Percentiles rank a stretch among this genome's conserved stretches.
phyloP scores from a whole-genome alignment of 2,888 invertebrate genomes.

The Arge pagana region DNA sequence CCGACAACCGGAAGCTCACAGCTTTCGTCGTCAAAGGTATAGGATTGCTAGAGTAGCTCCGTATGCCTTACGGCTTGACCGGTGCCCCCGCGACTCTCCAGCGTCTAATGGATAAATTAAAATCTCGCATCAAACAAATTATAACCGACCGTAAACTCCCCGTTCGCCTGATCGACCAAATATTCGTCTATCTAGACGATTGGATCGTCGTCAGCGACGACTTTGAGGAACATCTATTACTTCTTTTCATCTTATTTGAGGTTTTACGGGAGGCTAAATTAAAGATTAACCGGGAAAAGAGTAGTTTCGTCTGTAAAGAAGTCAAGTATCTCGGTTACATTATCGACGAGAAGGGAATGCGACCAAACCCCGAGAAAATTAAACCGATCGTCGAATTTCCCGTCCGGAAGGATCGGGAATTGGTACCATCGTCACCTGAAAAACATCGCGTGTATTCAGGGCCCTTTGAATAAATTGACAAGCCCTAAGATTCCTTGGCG shows the following conservation, averaged over 20 bases:
- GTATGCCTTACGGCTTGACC: constrained; percentile 30
- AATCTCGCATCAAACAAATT: constrained; percentile 6
- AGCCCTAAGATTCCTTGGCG: constrained; percentile 26
- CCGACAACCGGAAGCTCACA: constrained; percentile 23
- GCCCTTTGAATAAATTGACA: constrained; percentile 25
- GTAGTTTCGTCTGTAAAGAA: constrained; percentile 28
- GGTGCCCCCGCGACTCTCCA: constrained; percentile 8
- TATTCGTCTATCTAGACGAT: constrained; percentile 27
- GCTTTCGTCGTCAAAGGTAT: constrained; percentile 29
- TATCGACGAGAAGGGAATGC: constrained; percentile 24
- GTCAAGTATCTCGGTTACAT: constrained; percentile 26
- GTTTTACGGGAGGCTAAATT: constrained; percentile 7
- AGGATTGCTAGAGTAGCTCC: constrained; percentile 26
- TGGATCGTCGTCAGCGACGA: constrained; percentile 26
- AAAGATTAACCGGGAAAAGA: constrained; percentile 21
- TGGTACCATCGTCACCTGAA: constrained; percentile 31
- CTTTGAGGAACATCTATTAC: constrained; percentile 19
- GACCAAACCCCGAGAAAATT: constrained; percentile 26
- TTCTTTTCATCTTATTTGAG: constrained; percentile 25
- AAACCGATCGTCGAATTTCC: constrained; percentile 23
- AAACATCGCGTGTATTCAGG: constrained; percentile 21
- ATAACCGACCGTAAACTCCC: constrained; percentile 2
- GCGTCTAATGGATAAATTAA: constrained; percentile 22
- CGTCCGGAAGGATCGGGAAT: constrained; percentile 21
- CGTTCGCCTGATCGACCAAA: constrained; percentile 6